Percentiles rank a stretch among this genome's conserved stretches.
These are phyloP conservation scores for Drosophila meridiana DNA, from an alignment of 2,888 invertebrate species.

Conservation along the genomic window DNA sequence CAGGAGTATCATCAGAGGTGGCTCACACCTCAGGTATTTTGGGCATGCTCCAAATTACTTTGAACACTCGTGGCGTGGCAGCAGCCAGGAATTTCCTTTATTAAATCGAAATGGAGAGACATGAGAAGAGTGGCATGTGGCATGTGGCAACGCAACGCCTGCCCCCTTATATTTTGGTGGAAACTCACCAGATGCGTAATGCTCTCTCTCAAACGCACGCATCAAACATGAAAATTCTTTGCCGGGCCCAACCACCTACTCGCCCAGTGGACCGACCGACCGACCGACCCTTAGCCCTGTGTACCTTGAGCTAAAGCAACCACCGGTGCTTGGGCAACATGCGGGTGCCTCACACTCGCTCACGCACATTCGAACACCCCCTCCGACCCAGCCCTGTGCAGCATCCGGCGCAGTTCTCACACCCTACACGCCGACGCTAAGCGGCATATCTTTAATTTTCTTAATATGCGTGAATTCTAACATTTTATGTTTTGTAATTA, in stretches of 20 bases:
- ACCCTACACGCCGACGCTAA: constrained; percentile 47
- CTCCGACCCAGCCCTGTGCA: constrained; percentile 38
- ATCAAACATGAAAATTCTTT: constrained; percentile 71
- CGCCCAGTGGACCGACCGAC: not conserved
- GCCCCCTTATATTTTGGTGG: constrained; percentile 23
- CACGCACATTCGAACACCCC: constrained; percentile 12
- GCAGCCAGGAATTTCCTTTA: constrained; percentile 76
- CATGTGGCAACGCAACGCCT: constrained; percentile 48
- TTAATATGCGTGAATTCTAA: constrained; percentile 81
- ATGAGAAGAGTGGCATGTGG: constrained; percentile 40
- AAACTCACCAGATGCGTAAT: constrained; percentile 77
- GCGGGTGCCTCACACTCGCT: constrained; percentile 52
- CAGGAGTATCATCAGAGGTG: constrained; percentile 3
- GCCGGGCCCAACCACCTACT: constrained; percentile 5
- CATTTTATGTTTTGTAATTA: constrained; percentile 78
- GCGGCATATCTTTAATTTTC: constrained; percentile 79
- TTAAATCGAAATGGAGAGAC: constrained; percentile 73
- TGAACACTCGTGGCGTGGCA: constrained; percentile 65
- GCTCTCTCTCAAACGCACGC: constrained; percentile 54
- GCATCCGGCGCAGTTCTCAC: constrained; percentile 79
- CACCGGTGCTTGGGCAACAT: constrained; percentile 62
- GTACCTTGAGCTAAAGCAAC: constrained; percentile 60
- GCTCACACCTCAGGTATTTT: constrained; percentile 69
- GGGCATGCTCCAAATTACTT: constrained; percentile 80
- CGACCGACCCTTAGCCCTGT: constrained; percentile 15